phyloP scores from a whole-genome alignment of 2,113 vertebrate species.

The Heterotis niloticus region DNA sequence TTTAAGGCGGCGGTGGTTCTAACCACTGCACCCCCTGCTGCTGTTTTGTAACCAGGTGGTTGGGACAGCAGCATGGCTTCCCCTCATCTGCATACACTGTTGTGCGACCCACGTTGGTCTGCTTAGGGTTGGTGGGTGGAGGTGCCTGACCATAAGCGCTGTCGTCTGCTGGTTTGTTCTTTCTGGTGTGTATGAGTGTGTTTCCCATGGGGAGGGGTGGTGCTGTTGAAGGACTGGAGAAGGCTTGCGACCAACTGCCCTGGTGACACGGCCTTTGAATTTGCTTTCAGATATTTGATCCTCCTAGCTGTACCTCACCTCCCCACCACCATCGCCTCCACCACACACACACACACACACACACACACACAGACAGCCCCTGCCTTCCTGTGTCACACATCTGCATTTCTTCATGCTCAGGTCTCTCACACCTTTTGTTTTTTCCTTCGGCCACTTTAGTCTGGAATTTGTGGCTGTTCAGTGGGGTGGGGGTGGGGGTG shows the following conservation, averaged over 20 bases:
- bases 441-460: neutral
- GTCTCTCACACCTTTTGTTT: conserved; percentile 14
- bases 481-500: too few species aligned
- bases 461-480: conserved; percentile 7
- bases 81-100: too few species aligned
- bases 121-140: too few species aligned
- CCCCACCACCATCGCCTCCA: conserved; percentile 25
- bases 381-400: conserved; percentile 3
- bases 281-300: conserved; percentile 92
- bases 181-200: too few species aligned
- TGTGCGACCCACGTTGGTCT: too few species aligned
- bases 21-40: too few species aligned
- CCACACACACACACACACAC: conserved; percentile 11
- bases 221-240: conserved; percentile 78
- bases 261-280: conserved; percentile 97
- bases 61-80: too few species aligned
- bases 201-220: conserved; percentile 59
- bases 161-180: too few species aligned
- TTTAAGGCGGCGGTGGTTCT: neutral
- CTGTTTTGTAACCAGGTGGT: too few species aligned
- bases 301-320: conserved; percentile 76
- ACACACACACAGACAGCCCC: conserved; percentile 6
- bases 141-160: too few species aligned
- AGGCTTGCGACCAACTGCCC: conserved; percentile 90
- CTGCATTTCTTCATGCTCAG: conserved; percentile 7